Evolutionary conservation across 1,140 invertebrate species (phyloP).

Genomic region (Scaptomyza pallida): DNA sequence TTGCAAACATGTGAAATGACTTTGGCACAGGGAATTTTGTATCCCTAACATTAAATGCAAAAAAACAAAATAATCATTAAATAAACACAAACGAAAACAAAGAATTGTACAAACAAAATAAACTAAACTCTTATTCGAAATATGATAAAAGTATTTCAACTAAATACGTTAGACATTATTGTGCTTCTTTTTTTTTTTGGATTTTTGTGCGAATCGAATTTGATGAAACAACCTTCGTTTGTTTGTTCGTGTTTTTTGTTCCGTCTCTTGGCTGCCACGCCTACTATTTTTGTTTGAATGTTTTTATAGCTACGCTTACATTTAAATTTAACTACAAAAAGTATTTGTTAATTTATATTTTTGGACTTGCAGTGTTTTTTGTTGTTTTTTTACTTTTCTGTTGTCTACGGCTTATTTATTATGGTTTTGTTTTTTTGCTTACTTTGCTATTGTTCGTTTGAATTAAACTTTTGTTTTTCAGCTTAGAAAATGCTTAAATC

Average conservation of each 20-base stretch:
- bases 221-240: constrained; percentile 41
- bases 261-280: constrained; percentile 39
- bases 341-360: constrained; percentile 72
- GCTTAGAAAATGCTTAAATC: constrained; percentile 45
- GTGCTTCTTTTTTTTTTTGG: constrained; percentile 28
- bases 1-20: constrained; percentile 38
- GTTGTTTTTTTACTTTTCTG: constrained; percentile 31
- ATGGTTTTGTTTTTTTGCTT: constrained; percentile 26
- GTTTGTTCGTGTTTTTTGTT: constrained; percentile 27
- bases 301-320: constrained; percentile 63
- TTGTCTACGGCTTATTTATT: constrained; percentile 29
- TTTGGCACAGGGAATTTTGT: constrained; percentile 32
- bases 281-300: constrained; percentile 32
- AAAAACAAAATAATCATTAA: constrained; percentile 20
- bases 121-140: constrained; percentile 59
- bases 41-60: constrained; percentile 18
- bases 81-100: constrained; percentile 71
- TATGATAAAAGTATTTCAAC: constrained; percentile 21
- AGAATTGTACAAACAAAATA: constrained; percentile 49
- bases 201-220: constrained; percentile 48
- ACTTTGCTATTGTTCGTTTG: constrained; percentile 43
- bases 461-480: constrained; percentile 34
- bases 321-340: constrained; percentile 78
- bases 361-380: constrained; percentile 69
- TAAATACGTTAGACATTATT: constrained; percentile 16